Evolutionary conservation across 2,113 vertebrate genomes (phyloP).

Genomic region (Oenanthe melanoleuca): DNA sequence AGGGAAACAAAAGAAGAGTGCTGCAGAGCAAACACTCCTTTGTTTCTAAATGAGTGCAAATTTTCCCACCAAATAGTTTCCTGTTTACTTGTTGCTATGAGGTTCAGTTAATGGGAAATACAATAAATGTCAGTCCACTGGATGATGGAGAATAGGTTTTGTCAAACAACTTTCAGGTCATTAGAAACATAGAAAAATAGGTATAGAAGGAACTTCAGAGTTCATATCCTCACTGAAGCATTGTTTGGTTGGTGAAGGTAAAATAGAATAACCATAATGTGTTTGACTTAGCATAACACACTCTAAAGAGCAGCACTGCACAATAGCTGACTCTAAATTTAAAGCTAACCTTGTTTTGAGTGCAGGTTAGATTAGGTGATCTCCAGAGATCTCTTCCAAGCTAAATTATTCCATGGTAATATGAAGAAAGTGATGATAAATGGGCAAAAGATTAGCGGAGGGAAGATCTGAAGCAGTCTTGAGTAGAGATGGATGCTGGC

Average conservation of each 20-base stretch:
- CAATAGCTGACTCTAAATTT: not conserved
- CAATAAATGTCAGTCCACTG: not conserved
- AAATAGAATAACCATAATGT: not conserved
- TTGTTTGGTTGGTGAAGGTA: not conserved
- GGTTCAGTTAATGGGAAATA: not conserved
- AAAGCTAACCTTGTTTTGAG: not conserved
- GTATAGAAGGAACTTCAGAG: not conserved
- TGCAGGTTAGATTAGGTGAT: not conserved
- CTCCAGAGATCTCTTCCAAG: not conserved
- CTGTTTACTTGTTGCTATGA: slow-evolving; percentile 35
- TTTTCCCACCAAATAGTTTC: slow-evolving; percentile 42
- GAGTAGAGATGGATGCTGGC: not conserved
- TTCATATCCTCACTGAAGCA: not conserved
- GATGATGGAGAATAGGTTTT: not conserved
- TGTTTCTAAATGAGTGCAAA: slow-evolving; percentile 7
- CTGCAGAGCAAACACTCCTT: not conserved
- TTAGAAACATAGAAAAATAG: slow-evolving; percentile 9
- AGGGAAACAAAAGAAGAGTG: not conserved
- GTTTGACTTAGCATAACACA: not conserved
- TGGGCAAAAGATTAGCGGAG: not conserved
- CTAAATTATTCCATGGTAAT: not conserved
- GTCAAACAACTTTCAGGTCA: not conserved
- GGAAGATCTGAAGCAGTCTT: not conserved
- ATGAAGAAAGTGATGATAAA: not conserved
- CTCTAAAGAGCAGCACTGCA: not conserved